These are phyloP conservation scores for Ageneiosus marmoratus DNA, from an alignment of 2,113 vertebrate species.

Conservation along the genomic window DNA sequence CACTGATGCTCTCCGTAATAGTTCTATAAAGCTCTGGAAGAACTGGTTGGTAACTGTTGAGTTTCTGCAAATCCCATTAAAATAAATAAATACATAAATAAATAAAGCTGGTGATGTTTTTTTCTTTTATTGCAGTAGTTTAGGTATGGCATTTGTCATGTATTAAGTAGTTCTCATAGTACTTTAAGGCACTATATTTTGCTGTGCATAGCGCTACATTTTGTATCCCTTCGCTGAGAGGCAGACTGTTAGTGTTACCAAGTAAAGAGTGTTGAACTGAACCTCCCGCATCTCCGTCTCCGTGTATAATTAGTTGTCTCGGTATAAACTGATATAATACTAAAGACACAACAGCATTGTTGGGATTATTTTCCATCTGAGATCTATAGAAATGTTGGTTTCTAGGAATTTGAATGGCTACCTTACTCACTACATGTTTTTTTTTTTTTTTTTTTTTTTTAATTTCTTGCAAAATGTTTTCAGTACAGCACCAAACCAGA, in stretches of 20 bases:
- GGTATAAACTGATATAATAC: no score
- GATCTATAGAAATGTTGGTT: neutral
- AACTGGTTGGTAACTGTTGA: neutral
- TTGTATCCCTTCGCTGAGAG: no score
- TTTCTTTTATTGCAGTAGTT: neutral
- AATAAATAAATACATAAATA: neutral
- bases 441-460: no score
- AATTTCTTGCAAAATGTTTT: constrained; percentile 3
- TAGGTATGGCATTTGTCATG: neutral
- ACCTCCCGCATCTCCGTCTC: no score
- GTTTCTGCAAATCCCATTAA: neutral
- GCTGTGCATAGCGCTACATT: no score
- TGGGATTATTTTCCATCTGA: neutral
- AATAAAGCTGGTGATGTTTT: neutral
- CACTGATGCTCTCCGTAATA: neutral
- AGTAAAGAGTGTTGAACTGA: no score
- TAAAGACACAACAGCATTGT: no score
- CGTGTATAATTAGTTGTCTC: no score
- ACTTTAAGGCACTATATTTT: no score
- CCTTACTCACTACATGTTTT: neutral
- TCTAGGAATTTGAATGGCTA: neutral
- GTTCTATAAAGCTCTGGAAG: neutral
- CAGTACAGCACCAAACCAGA: neutral
- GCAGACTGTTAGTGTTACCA: no score
- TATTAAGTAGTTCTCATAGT: no score